These are phyloP conservation scores for Drosophila fulvimacula DNA, from an alignment of 2,888 invertebrate species.

Conservation along the genomic window DNA sequence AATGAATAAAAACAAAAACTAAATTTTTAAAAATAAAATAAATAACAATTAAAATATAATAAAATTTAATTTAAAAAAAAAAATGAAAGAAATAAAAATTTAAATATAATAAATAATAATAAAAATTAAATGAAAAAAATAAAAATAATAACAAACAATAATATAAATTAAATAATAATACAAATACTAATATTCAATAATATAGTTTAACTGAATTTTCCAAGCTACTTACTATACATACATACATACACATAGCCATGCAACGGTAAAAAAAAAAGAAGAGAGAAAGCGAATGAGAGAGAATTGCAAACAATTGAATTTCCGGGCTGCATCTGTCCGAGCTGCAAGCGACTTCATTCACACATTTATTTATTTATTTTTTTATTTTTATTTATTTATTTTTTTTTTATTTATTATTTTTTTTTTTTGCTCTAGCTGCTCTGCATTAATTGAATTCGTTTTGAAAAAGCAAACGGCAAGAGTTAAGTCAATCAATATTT, in stretches of 20 bases:
- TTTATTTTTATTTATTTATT: too few species aligned
- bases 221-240: background rate
- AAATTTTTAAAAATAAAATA: too few species aligned
- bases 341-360: background rate
- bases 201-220: background rate
- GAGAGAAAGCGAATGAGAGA: background rate
- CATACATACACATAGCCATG: background rate
- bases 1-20: too few species aligned
- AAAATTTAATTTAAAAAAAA: too few species aligned
- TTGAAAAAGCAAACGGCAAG: slow-evolving; percentile 9
- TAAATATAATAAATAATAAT: too few species aligned
- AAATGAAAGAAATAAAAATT: too few species aligned
- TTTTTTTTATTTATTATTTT: background rate
- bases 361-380: too few species aligned
- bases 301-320: slow-evolving; percentile 5
- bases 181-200: background rate
- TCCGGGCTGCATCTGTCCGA: background rate
- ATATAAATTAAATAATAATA: background rate
- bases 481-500: slow-evolving; percentile 15
- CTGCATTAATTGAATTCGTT: slow-evolving; percentile 11
- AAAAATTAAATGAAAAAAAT: background rate
- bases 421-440: background rate
- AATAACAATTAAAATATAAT: too few species aligned
- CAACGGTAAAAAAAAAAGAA: background rate
- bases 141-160: too few species aligned